phyloP scores from a whole-genome alignment of 2,113 vertebrate species.

The Procavia capensis region DNA sequence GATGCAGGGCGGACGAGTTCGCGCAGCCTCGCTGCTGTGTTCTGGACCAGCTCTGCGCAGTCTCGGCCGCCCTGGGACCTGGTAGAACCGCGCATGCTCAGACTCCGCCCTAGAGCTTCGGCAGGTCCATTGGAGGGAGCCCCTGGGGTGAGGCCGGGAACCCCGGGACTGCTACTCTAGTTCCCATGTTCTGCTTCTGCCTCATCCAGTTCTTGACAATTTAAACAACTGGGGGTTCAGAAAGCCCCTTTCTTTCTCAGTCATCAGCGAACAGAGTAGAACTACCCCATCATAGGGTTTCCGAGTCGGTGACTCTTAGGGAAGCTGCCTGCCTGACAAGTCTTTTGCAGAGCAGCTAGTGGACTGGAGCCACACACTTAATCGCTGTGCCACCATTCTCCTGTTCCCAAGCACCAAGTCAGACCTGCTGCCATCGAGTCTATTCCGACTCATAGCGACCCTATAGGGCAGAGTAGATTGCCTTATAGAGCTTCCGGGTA shows the following conservation, averaged over 20 bases:
- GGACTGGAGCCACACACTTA: too few relatives aligned
- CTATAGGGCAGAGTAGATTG: too few relatives aligned
- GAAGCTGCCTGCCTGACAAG: too few relatives aligned
- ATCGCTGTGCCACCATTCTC: background rate
- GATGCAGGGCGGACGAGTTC: fast-evolving
- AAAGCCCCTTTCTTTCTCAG: background rate
- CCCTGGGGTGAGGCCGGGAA: fast-evolving
- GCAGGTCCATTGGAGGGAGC: background rate
- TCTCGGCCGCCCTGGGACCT: fast-evolving
- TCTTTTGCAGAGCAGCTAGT: too few relatives aligned
- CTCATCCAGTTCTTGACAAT: background rate
- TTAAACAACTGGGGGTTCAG: background rate
- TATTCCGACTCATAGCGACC: too few relatives aligned
- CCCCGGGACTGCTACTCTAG: background rate
- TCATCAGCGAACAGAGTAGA: too few relatives aligned
- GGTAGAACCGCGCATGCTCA: fast-evolving
- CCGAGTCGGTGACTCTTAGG: too few relatives aligned
- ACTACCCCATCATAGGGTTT: too few relatives aligned
- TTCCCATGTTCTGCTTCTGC: background rate
- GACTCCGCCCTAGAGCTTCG: background rate
- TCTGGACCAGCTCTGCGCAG: background rate
- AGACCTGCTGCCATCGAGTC: too few relatives aligned
- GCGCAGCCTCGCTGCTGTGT: fast-evolving
- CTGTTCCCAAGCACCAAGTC: background rate
- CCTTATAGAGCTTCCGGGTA: too few relatives aligned